phyloP scores from a whole-genome alignment of 1,140 invertebrate species.

The Cyrtorhinus lividipennis region DNA sequence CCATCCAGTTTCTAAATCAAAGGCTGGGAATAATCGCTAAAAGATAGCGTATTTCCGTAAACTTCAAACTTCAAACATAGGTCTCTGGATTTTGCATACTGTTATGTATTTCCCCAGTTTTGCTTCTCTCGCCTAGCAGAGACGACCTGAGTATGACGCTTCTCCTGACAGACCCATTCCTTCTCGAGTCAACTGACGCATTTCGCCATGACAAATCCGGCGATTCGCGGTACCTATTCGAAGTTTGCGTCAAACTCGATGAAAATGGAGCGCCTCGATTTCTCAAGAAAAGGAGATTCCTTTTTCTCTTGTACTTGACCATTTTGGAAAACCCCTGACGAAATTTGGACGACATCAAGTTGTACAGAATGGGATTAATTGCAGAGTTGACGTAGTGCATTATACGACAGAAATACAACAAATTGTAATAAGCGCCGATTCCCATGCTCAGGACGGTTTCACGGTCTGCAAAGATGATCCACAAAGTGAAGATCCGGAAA shows the following conservation, averaged over 20 bases:
- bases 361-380: slow-evolving; percentile 68
- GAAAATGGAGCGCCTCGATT: slow-evolving; percentile 23
- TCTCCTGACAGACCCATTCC: slow-evolving; percentile 31
- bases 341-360: slow-evolving; percentile 75
- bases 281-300: slow-evolving; percentile 18
- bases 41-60: too few relatives aligned
- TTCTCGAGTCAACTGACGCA: slow-evolving; percentile 28
- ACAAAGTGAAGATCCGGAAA: slow-evolving; percentile 67
- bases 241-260: slow-evolving; percentile 24
- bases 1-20: too few relatives aligned
- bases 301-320: slow-evolving; percentile 33
- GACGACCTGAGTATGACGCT: slow-evolving; percentile 29
- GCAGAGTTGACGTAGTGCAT: slow-evolving; percentile 75
- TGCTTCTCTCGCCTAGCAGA: slow-evolving; percentile 12
- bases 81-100: slow-evolving; percentile 20
- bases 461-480: slow-evolving; percentile 50
- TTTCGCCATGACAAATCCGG: slow-evolving; percentile 21
- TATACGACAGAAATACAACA: slow-evolving; percentile 68
- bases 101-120: background rate
- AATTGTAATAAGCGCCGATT: slow-evolving; percentile 56
- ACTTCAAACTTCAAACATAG: slow-evolving; percentile 22
- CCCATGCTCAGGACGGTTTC: slow-evolving; percentile 43
- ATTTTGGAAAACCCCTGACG: slow-evolving; percentile 53
- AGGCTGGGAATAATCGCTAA: too few relatives aligned
- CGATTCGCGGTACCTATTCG: slow-evolving; percentile 19